Evolutionary conservation across 2,888 invertebrate genomes (phyloP).

Genomic region (Adelognathus sp.): DNA sequence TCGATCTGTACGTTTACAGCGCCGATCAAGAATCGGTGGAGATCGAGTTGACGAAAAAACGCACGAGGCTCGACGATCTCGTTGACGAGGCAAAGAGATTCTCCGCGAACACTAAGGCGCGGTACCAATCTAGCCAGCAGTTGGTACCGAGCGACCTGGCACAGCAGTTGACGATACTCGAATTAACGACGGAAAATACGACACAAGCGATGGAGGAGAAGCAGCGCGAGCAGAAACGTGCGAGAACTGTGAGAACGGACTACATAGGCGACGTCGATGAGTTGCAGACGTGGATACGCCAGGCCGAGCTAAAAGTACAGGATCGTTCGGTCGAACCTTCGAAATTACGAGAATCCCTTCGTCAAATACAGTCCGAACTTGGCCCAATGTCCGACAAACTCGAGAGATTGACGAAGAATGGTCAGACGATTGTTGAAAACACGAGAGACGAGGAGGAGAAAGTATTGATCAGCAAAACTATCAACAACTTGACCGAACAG

Average conservation of each 20-base stretch:
- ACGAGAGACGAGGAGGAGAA: slow-evolving; percentile 90
- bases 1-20: slow-evolving; percentile 88
- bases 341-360: slow-evolving; percentile 89
- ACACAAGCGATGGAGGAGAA: slow-evolving; percentile 93
- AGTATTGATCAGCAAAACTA: slow-evolving; percentile 88
- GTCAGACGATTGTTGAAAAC: slow-evolving; percentile 90
- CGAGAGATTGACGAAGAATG: slow-evolving; percentile 90
- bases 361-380: slow-evolving; percentile 89
- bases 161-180: slow-evolving; percentile 91
- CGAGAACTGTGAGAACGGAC: slow-evolving; percentile 90
- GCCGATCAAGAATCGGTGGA: slow-evolving; percentile 87
- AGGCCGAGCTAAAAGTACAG: slow-evolving; percentile 91
- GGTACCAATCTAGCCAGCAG: slow-evolving; percentile 81
- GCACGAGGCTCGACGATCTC: slow-evolving; percentile 72
- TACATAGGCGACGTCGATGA: slow-evolving; percentile 91
- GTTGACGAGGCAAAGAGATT: slow-evolving; percentile 76
- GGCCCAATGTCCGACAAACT: slow-evolving; percentile 88
- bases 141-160: slow-evolving; percentile 87
- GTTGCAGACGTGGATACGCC: slow-evolving; percentile 91
- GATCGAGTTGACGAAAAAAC: slow-evolving; percentile 84
- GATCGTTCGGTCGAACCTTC: slow-evolving; percentile 91
- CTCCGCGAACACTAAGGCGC: slow-evolving; percentile 79
- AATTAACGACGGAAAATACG: slow-evolving; percentile 90
- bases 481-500: slow-evolving; percentile 90
- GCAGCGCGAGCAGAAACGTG: slow-evolving; percentile 93